Conservation (phyloP, 2,113 vertebrate genomes). For the Cynoglossus semilaevis region DNA sequence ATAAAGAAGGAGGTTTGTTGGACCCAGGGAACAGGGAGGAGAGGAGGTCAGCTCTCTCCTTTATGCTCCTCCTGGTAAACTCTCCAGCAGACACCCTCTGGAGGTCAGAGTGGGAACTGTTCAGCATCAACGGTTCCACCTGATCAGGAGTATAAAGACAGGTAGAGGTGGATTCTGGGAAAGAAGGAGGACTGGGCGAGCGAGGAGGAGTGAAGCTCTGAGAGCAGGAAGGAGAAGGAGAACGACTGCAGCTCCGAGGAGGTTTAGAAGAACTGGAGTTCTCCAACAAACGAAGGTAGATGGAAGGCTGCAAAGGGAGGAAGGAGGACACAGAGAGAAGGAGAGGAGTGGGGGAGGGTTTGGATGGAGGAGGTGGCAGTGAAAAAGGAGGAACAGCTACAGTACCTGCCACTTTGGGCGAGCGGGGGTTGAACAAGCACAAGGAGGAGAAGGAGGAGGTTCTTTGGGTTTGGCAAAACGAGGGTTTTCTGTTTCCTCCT, state of each 20-base stretch:
- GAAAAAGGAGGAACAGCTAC: not conserved
- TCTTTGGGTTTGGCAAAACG: conserved; percentile 70
- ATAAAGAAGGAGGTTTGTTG: conserved; percentile 45
- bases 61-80: conserved; percentile 88
- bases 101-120: not conserved
- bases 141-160: conserved; percentile 72
- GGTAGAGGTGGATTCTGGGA: conserved; percentile 57
- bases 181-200: conserved; percentile 45
- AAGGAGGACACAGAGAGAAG: conserved; percentile 3
- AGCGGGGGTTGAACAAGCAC: conserved; percentile 26
- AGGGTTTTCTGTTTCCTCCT: conserved; percentile 50
- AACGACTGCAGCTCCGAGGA: conserved; percentile 9
- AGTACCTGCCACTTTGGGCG: conserved; percentile 70
- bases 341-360: not conserved
- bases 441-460: conserved; percentile 16
- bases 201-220: conserved; percentile 8
- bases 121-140: conserved; percentile 8
- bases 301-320: conserved; percentile 51
- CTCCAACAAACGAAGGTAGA: conserved; percentile 68
- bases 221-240: conserved; percentile 35
- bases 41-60: conserved; percentile 87
- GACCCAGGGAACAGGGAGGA: conserved; percentile 84
- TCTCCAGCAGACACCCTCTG: conserved; percentile 80
- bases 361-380: not conserved
- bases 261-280: conserved; percentile 21